Percentiles rank a stretch among this genome's conserved stretches.
phyloP scores from a whole-genome alignment of 1,140 invertebrate species.

The Pachyrhynchus sulphureomaculatus region DNA sequence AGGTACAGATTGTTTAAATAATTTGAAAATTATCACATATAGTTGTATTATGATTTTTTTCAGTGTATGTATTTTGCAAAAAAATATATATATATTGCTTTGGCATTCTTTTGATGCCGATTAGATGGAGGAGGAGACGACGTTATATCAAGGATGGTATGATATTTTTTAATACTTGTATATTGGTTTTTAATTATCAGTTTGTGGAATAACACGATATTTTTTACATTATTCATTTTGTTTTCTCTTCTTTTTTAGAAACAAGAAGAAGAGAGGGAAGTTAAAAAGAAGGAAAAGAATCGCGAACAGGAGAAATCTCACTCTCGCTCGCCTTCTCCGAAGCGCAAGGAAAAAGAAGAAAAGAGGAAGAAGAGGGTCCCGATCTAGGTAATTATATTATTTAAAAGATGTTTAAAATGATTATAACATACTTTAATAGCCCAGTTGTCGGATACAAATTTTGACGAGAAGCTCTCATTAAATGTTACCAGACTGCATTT shows the following conservation, averaged over 20 bases:
- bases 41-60: too few relatives aligned
- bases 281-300: conserved; percentile 49
- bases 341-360: conserved; percentile 46
- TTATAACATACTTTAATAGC: too few relatives aligned
- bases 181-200: conserved; percentile 13
- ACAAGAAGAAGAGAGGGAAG: conserved; percentile 63
- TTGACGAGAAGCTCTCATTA: too few relatives aligned
- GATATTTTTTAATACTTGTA: conserved; percentile 25
- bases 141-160: conserved; percentile 25
- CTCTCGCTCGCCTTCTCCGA: conserved; percentile 46
- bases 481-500: too few relatives aligned
- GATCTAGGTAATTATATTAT: conserved; percentile 46
- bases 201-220: background rate
- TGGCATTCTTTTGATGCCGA: too few relatives aligned
- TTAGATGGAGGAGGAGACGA: background rate
- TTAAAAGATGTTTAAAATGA: background rate
- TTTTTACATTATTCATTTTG: conserved; percentile 5
- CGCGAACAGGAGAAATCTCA: conserved; percentile 52
- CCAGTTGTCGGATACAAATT: too few relatives aligned
- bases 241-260: conserved; percentile 63
- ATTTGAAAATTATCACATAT: too few relatives aligned
- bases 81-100: too few relatives aligned
- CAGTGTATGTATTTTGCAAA: too few relatives aligned
- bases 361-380: conserved; percentile 55
- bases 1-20: too few relatives aligned